Conservation (phyloP, 2,888 invertebrate species). For the Epinotia brunnichana region DNA sequence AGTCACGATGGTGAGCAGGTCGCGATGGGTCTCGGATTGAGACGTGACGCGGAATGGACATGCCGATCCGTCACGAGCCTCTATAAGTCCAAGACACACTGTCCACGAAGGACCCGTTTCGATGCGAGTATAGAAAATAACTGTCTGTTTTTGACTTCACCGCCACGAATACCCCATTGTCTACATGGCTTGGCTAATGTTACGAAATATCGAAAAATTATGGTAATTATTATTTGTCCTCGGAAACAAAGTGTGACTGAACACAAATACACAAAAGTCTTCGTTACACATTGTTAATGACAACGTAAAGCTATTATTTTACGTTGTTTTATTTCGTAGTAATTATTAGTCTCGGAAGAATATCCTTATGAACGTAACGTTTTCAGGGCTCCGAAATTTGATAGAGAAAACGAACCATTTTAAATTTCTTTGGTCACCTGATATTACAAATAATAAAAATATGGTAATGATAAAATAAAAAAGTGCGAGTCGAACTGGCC, state of each 20-base stretch:
- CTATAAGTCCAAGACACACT: constrained; percentile 14
- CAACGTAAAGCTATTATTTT: neutral
- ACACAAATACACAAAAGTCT: constrained; percentile 14
- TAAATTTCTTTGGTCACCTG: neutral
- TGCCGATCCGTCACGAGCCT: constrained; percentile 19
- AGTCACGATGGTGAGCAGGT: constrained; percentile 13
- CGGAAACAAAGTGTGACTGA: constrained; percentile 12
- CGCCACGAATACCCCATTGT: constrained; percentile 33
- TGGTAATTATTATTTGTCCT: constrained; percentile 33
- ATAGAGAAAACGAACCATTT: neutral
- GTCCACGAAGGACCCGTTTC: neutral
- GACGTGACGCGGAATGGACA: constrained; percentile 38
- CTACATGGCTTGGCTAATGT: constrained; percentile 22
- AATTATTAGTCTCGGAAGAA: neutral
- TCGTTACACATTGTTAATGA: neutral
- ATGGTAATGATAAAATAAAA: too few species aligned
- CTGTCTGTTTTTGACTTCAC: constrained; percentile 28
- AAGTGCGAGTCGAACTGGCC: too few species aligned
- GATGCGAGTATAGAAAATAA: constrained; percentile 12
- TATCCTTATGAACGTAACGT: neutral
- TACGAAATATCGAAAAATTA: constrained; percentile 40
- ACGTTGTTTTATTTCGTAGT: neutral
- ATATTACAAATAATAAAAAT: too few species aligned
- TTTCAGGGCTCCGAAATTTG: neutral
- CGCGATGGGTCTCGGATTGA: constrained; percentile 33